These are phyloP conservation scores for Oreochromis tanganicae DNA, from an alignment of 2,113 vertebrate species.

Conservation along the genomic window DNA sequence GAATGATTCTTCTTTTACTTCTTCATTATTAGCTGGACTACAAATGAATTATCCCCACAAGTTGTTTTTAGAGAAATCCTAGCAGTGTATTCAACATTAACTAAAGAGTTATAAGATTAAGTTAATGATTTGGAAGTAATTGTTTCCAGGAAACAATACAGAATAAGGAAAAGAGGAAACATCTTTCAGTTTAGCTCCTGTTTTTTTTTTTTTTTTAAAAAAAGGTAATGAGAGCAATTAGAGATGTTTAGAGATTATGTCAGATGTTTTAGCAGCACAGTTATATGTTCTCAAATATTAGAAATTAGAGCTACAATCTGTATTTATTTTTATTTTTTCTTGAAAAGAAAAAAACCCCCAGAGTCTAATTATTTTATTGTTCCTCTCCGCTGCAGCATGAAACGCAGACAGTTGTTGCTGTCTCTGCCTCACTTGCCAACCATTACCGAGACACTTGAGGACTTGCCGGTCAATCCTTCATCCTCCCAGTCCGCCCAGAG, in stretches of 20 bases:
- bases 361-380: neutral
- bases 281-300: neutral
- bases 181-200: neutral
- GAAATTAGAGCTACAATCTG: neutral
- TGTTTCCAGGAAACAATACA: neutral
- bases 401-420: slow-evolving; percentile 52
- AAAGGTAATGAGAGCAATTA: neutral
- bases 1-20: neutral
- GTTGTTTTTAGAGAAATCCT: neutral
- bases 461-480: slow-evolving; percentile 29
- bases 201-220: no score
- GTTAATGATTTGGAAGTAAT: neutral
- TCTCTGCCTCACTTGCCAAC: slow-evolving; percentile 68
- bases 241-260: neutral
- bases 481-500: slow-evolving; percentile 27
- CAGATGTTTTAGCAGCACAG: neutral
- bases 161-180: neutral
- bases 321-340: neutral
- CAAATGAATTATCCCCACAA: neutral
- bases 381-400: slow-evolving; percentile 57
- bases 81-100: neutral
- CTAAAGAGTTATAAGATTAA: neutral
- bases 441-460: slow-evolving; percentile 73
- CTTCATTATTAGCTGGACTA: neutral
- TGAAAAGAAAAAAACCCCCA: neutral